Conservation (phyloP, 1,140 invertebrate genomes). For the Drosophila baimaii region DNA sequence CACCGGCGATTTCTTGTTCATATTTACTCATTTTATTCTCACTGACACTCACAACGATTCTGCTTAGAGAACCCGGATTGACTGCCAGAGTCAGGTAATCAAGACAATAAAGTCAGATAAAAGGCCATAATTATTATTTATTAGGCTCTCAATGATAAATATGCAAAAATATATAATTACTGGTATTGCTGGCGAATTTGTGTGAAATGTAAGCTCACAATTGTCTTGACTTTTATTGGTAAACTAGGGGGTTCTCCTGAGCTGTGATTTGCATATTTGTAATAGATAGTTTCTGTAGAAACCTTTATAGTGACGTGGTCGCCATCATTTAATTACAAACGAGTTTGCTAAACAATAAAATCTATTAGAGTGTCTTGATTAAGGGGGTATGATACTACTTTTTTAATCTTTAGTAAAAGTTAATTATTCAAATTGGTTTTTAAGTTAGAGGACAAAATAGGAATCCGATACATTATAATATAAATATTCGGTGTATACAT, state of each 20-base stretch:
- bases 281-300: not conserved
- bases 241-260: conserved; percentile 38
- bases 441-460: no score
- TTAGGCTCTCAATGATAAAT: conserved; percentile 45
- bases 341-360: not conserved
- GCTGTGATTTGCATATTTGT: conserved; percentile 8
- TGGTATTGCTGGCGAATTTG: conserved; percentile 14
- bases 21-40: not conserved
- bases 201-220: conserved; percentile 48
- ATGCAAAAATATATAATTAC: conserved; percentile 68
- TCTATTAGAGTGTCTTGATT: not conserved
- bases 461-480: no score
- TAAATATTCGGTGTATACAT: no score
- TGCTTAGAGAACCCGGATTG: conserved; percentile 36
- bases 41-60: not conserved
- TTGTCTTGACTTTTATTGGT: conserved; percentile 39
- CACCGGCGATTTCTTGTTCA: conserved; percentile 1
- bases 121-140: conserved; percentile 36
- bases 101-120: conserved; percentile 20
- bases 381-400: not conserved
- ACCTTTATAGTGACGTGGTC: conserved; percentile 23
- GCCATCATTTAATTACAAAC: not conserved
- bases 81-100: conserved; percentile 10
- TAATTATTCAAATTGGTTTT: no score
- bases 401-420: no score